Evolutionary conservation across 2,797 vertebrate species (phyloP), one percentile per base, ranked within the genome.

Genomic region (Pantherophis alleghaniensis): DNA sequence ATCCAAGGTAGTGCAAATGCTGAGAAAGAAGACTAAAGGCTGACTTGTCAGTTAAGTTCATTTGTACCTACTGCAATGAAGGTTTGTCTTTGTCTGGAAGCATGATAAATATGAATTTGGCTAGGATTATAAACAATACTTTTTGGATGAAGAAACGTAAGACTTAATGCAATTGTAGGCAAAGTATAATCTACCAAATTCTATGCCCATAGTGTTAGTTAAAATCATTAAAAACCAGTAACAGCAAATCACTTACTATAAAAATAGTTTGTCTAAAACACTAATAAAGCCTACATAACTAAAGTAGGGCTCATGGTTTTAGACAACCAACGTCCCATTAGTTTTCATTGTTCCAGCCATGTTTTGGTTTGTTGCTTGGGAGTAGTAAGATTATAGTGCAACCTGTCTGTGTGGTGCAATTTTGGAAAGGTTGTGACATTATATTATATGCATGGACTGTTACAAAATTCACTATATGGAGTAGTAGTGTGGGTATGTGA

Each of bases 1-100:
- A 56, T 20, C 0, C 0, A 2, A 56, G 24, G 20, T 4, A 9
- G 18, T 88, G 83, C 83, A 37, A 1, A 37, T 4, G 0, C 13
- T 32, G 69, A n/a, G 5, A 0, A 83, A 79, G n/a, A 0, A 92
- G 88, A 26, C 42, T 87, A 24, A 37, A 0, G 0, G 0, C 7
- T 61, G 91, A 7, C 2, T 1, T 37, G 88, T 92, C 57, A 89
- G 37, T 37, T 28, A 11, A 79, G 0, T 60, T 88, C 92, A 86
- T 4, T 61, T 59, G 69, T 0, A 3, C 42, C 56, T n/a, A 56
- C 5, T 89, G 83, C 26, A 0, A 20, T 94, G 51, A 74, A 93
- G 10, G 4, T 56, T 87, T 53, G 55, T 0, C 0, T 2, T 24
- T 69, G 22, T 2, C 10, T 0, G 24, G 7, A 59, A 56, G 37